phyloP scores from a whole-genome alignment of 2,113 vertebrate species.

The Neotoma lepida region DNA sequence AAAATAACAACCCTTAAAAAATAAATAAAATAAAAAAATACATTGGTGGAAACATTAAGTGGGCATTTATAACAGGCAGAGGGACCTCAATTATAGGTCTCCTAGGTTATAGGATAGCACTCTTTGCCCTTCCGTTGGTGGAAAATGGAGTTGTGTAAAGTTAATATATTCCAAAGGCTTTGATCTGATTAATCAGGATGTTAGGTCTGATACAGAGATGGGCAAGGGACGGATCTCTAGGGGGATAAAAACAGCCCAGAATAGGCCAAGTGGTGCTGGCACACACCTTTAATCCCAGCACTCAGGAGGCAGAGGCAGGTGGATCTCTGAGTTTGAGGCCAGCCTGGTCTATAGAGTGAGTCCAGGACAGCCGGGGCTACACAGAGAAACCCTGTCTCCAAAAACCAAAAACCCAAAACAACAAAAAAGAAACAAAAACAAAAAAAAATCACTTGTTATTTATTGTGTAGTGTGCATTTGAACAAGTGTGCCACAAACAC shows the following conservation, averaged over 20 bases:
- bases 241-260: too few relatives aligned
- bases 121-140: not conserved
- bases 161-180: not conserved
- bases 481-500: too few relatives aligned
- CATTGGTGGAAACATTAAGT: not conserved
- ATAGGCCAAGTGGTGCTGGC: too few relatives aligned
- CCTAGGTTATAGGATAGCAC: not conserved
- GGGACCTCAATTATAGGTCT: not conserved
- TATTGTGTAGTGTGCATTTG: too few relatives aligned
- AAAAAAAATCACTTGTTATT: too few relatives aligned
- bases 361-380: too few relatives aligned
- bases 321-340: too few relatives aligned
- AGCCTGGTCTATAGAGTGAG: too few relatives aligned
- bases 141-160: not conserved
- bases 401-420: not conserved
- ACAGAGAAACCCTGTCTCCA: too few relatives aligned
- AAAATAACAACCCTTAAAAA: conserved; percentile 65
- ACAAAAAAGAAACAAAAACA: too few relatives aligned
- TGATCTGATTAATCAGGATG: not conserved
- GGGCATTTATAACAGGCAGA: not conserved
- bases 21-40: not conserved
- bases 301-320: too few relatives aligned
- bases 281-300: too few relatives aligned
- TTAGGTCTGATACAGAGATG: not conserved
- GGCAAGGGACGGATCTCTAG: not conserved